phyloP scores from a whole-genome alignment of 2,113 vertebrate species.

The Ifrita kowaldi region DNA sequence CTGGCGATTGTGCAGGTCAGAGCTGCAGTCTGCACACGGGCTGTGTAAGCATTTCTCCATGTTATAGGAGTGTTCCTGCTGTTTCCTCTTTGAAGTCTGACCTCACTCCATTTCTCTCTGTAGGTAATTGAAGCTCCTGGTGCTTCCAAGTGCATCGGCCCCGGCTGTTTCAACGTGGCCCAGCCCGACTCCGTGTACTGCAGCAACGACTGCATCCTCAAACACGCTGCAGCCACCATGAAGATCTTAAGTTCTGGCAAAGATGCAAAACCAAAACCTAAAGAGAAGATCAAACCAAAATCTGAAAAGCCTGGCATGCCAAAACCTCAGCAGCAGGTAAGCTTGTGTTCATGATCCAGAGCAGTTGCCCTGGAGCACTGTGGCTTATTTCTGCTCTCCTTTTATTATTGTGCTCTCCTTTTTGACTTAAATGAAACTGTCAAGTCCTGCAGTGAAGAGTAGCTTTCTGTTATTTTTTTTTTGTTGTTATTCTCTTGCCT shows the following conservation, averaged over 20 bases:
- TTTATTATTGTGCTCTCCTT: background rate
- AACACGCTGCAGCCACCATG: slow-evolving; percentile 90
- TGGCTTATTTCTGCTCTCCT: background rate
- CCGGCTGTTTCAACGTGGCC: slow-evolving; percentile 82
- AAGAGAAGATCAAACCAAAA: slow-evolving; percentile 73
- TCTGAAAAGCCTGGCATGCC: slow-evolving; percentile 66
- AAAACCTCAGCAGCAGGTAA: slow-evolving; percentile 79
- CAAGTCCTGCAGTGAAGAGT: background rate
- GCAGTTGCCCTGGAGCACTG: background rate
- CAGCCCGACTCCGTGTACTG: slow-evolving; percentile 93
- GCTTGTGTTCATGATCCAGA: background rate
- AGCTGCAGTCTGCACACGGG: background rate
- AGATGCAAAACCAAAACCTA: slow-evolving; percentile 73
- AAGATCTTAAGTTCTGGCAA: slow-evolving; percentile 82
- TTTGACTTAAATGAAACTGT: background rate
- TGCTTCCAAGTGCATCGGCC: slow-evolving; percentile 84
- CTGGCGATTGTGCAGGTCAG: background rate
- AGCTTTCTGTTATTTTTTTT: background rate
- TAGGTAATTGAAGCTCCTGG: slow-evolving; percentile 73
- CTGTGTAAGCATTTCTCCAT: background rate
- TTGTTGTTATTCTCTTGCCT: background rate
- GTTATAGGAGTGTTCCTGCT: background rate
- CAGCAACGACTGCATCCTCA: slow-evolving; percentile 91
- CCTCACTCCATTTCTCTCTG: background rate
- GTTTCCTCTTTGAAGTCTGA: background rate